Evolutionary conservation across 2,888 invertebrate species (phyloP).

Genomic region (Lasioglossum marginatum): DNA sequence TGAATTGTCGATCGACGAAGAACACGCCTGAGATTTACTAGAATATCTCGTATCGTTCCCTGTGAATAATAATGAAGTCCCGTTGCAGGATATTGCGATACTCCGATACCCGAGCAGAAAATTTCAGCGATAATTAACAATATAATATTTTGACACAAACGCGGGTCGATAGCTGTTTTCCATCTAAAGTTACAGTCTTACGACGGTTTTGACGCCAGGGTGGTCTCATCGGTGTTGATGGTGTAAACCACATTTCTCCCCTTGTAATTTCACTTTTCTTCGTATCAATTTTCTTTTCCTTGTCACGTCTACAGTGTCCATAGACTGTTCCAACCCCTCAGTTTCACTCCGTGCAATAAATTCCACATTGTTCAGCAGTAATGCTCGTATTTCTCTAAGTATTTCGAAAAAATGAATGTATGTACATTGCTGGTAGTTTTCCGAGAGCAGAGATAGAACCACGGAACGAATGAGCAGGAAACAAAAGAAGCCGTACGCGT

Average conservation of each 20-base stretch:
- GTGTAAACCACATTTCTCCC: neutral
- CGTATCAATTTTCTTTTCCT: neutral
- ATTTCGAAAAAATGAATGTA: neutral
- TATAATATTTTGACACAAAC: neutral
- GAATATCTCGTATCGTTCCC: neutral
- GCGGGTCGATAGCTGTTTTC: neutral
- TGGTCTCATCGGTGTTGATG: neutral
- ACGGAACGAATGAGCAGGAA: constrained; percentile 18
- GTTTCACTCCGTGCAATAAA: neutral
- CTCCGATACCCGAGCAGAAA: neutral
- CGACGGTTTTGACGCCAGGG: neutral
- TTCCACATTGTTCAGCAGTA: neutral
- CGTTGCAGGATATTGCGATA: neutral
- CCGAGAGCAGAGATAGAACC: neutral
- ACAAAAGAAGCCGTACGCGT: constrained; percentile 38
- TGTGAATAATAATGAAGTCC: neutral
- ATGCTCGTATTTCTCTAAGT: neutral
- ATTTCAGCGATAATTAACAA: neutral
- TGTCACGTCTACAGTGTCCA: neutral
- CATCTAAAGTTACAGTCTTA: neutral
- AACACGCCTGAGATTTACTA: neutral
- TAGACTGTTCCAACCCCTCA: neutral
- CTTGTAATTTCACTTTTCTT: neutral
- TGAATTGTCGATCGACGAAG: constrained; percentile 21
- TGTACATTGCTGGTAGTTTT: neutral